Base-by-base conservation (phyloP, 2,797 vertebrate genomes). In the Takifugu ocellatus region DNA sequence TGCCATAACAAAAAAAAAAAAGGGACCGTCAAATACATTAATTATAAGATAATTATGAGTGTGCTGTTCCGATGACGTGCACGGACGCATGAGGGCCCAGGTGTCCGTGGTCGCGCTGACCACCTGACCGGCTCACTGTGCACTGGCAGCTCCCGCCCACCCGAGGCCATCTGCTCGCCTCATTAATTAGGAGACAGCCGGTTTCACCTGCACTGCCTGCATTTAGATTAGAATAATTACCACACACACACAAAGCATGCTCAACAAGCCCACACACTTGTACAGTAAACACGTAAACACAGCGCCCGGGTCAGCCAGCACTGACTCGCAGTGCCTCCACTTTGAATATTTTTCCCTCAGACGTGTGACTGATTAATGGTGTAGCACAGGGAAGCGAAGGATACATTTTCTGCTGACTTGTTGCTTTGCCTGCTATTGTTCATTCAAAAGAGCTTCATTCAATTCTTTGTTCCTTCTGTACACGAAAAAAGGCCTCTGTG, bases 201-300 rank as follows among this genome's bases (percentile, higher is more conserved):
- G 88, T 82, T 91, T 92, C 91, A 92, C 90, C 91, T 92, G 91
- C 89, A 84, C 84, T 77, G 87, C 84, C 84, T 74, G 70, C 86
- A 83, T 88, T 91, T 88, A 87, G 87, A 90, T 90, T 87, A 89
- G 89, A 86, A 88, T 90, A 90, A 91, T 92, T 88, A 90, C 84
- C 84, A 75, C 81, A 68, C 74, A 62, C 66, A 46, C 72, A 66
- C 66, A 68, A 57, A 58, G 55, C 56, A 47, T 54, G 61, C 67
- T 61, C 68, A 75, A 52, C 61, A 47, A 68, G 65, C 75, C 60
- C 70, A 78, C 79, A 68, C 74, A 74, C 57, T 75, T 57, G 9
- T 60, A 68, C 61, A 49, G 60, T 61, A 77, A 71, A 78, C 64
- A 64, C 6, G 3, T 17, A 39, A 68, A 55, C 54, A 33, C 54